Conservation (phyloP, 2,113 vertebrate species). For the Scomber scombrus region DNA sequence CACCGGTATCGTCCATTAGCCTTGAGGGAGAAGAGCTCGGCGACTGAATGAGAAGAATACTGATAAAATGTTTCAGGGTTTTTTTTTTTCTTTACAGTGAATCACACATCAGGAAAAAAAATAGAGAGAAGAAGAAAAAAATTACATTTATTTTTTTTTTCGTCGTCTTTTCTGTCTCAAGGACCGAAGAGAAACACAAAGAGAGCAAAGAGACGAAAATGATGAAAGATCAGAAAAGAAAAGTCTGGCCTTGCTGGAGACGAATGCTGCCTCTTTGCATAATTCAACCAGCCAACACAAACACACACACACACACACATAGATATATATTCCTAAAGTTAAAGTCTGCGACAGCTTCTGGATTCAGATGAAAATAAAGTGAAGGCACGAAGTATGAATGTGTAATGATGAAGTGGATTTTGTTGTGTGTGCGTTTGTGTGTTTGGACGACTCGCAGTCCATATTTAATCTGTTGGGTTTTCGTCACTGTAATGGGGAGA, state of each 20-base stretch:
- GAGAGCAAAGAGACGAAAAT: not conserved
- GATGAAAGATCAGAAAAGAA: conserved; percentile 15
- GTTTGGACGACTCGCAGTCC: conserved; percentile 4
- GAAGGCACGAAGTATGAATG: not conserved
- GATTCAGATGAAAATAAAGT: conserved; percentile 6
- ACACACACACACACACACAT: not conserved
- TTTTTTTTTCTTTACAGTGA: not conserved
- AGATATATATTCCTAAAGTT: not conserved
- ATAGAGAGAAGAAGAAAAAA: not conserved
- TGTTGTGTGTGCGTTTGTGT: not conserved
- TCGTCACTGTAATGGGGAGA: conserved; percentile 18
- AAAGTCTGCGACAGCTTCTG: not conserved
- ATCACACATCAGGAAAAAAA: not conserved
- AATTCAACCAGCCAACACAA: conserved; percentile 1
- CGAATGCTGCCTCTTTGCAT: not conserved
- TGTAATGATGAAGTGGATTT: conserved; percentile 7
- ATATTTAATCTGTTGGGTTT: conserved; percentile 16
- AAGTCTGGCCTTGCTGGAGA: conserved; percentile 20
- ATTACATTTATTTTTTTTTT: not conserved
- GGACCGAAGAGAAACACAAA: not conserved
- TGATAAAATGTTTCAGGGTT: not conserved
- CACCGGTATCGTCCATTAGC: not conserved
- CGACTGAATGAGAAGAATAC: conserved; percentile 1
- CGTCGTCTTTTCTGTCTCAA: conserved; percentile 1
- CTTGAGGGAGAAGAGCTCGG: not conserved